phyloP scores from a whole-genome alignment of 2,888 invertebrate species.

The Pseudanteris insignis region DNA sequence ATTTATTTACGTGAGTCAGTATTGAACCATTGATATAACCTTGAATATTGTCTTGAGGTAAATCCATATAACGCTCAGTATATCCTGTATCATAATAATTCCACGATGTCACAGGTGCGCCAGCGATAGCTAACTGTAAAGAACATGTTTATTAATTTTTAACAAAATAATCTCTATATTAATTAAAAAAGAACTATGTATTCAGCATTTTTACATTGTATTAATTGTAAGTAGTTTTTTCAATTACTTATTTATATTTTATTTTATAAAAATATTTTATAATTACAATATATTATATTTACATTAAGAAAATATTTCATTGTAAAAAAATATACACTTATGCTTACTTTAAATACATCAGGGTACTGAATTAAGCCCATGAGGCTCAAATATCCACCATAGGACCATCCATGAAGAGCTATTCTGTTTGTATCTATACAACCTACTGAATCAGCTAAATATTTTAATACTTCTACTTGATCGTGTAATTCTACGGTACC shows the following conservation, averaged over 20 bases:
- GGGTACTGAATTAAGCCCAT: constrained; percentile 94
- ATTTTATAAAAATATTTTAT: constrained; percentile 1
- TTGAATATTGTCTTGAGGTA: constrained; percentile 78
- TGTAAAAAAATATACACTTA: too few relatives aligned
- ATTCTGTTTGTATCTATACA: constrained; percentile 92
- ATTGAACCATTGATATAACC: constrained; percentile 89
- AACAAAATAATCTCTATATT: too few relatives aligned
- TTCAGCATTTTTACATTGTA: too few relatives aligned
- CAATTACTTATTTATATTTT: too few relatives aligned
- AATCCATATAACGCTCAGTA: constrained; percentile 96
- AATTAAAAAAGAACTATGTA: too few relatives aligned
- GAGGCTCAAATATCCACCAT: constrained; percentile 96
- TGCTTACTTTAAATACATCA: constrained; percentile 91
- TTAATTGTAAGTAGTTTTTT: too few relatives aligned
- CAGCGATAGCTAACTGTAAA: constrained; percentile 82
- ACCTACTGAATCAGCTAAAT: constrained; percentile 83
- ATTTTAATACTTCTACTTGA: constrained; percentile 92
- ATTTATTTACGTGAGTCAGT: constrained; percentile 82
- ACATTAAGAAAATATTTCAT: too few relatives aligned
- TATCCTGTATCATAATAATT: constrained; percentile 97
- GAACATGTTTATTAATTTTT: neutral
- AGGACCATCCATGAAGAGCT: constrained; percentile 98
- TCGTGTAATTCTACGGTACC: constrained; percentile 94
- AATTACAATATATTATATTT: neutral
- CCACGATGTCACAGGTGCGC: constrained; percentile 98